Evolutionary conservation across 2,113 vertebrate species (phyloP).

Genomic region (Mellivora capensis): DNA sequence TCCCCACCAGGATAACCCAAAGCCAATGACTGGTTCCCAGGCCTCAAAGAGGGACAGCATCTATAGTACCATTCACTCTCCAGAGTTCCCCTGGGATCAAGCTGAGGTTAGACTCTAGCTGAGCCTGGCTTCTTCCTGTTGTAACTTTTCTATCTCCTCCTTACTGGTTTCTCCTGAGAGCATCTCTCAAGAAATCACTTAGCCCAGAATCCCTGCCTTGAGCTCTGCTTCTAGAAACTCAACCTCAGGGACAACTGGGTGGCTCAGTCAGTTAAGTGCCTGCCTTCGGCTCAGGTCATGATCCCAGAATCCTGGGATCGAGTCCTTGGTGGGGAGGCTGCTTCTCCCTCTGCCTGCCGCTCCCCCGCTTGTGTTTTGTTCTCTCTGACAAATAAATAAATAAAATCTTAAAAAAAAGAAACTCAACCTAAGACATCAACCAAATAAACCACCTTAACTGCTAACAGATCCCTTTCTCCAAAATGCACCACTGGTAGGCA

Average conservation of each 20-base stretch:
- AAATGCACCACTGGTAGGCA: neutral
- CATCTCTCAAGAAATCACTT: neutral
- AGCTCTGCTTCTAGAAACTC: neutral
- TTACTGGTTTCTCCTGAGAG: neutral
- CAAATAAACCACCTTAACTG: neutral
- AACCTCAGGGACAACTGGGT: neutral
- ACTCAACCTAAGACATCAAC: neutral
- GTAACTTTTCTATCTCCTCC: neutral
- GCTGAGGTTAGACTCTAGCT: neutral
- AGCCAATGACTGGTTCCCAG: neutral
- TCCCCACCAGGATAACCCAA: neutral
- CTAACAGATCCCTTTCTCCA: neutral
- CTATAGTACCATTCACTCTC: neutral
- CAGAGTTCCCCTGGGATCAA: neutral
- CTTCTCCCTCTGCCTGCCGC: too few species aligned
- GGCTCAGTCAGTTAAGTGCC: too few species aligned
- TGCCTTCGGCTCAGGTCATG: too few species aligned
- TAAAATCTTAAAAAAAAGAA: neutral
- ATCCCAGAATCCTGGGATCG: too few species aligned
- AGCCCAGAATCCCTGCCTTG: neutral
- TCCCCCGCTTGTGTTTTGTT: too few species aligned
- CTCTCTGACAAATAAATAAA: too few species aligned
- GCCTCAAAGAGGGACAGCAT: neutral
- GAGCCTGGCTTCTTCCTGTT: neutral
- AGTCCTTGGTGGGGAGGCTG: too few species aligned